Base-by-base conservation (phyloP, 2,888 invertebrate species). In the Drosophila dives region DNA sequence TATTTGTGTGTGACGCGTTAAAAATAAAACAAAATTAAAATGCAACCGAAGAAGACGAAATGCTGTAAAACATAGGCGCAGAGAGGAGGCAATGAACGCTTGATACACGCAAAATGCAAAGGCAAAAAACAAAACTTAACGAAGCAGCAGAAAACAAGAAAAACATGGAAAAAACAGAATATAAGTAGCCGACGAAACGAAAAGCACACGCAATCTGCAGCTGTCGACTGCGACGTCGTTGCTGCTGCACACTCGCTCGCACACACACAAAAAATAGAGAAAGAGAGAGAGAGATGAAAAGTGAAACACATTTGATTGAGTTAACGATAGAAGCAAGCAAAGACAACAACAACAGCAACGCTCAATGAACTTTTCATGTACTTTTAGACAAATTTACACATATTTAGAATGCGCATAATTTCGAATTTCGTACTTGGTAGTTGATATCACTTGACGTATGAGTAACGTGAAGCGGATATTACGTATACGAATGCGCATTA, bases 11-110 rank as follows among this genome's bases (percentile, higher is more conserved):
- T 61, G 45, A 23, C 20, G 72, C 54, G 72, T 74, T 83, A 77
- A 77, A 86, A 86, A 86, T 76, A 85, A 86, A 88, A 71, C 64
- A 63, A 83, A 68, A 72, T 72, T 70, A 67, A 80, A 86, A 84
- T 84, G 85, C 89, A 86, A 58, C 56, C 62, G 36, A 50, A 15
- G 20, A 20, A 45, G 20, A 74, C 64, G 49, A 17, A 63, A 45
- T 45, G 56, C 34, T 45, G 20, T 15, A 53, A 38, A 33, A 36
- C 34, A 61, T 50, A 48, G 26, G 48, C 26, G 53, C 23, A 40
- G 36, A 40, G 48, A 72, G 72, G 67, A 68, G 89, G 89, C 89
- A 89, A 84, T 89, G 87, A 89, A 89, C 89, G 86, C 86, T 87
- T 89, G 85, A 86, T 85, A 77, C 85, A 87, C 81, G 86, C 88